Percentiles rank a stretch among this genome's conserved stretches.
Conservation (phyloP, 1,140 invertebrate genomes). For the Drosophila tropicalis region DNA sequence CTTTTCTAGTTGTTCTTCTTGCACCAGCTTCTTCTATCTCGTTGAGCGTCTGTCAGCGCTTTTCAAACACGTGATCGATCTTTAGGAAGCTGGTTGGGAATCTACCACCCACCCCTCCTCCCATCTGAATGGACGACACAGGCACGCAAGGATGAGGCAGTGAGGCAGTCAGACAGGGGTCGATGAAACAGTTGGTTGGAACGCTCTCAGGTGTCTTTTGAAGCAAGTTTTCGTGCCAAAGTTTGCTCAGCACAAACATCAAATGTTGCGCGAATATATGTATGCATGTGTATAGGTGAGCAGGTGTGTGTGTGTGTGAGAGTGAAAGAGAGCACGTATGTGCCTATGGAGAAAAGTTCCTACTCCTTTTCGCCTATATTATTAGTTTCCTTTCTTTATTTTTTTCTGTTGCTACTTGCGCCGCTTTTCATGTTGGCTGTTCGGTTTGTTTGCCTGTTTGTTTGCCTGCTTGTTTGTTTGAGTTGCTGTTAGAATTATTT, state of each 20-base stretch:
- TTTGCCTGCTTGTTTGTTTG: constrained; percentile 71
- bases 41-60: constrained; percentile 45
- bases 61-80: constrained; percentile 74
- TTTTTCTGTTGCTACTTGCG: constrained; percentile 52
- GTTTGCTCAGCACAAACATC: constrained; percentile 76
- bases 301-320: not conserved
- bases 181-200: constrained; percentile 32
- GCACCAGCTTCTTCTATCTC: constrained; percentile 1
- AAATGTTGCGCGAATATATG: constrained; percentile 58
- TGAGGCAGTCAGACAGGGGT: not conserved
- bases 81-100: constrained; percentile 28
- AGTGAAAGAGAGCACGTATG: not conserved
- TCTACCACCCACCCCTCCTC: too few relatives aligned
- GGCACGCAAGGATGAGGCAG: too few relatives aligned
- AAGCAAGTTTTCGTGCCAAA: constrained; percentile 74
- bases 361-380: constrained; percentile 29
- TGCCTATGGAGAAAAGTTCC: not conserved
- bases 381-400: constrained; percentile 25
- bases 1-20: not conserved
- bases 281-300: not conserved
- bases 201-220: constrained; percentile 73
- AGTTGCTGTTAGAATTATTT: constrained; percentile 81
- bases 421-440: constrained; percentile 77
- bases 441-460: constrained; percentile 66
- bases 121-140: too few relatives aligned